Evolutionary conservation across 2,113 vertebrate species (phyloP).

Genomic region (Oryzias celebensis): DNA sequence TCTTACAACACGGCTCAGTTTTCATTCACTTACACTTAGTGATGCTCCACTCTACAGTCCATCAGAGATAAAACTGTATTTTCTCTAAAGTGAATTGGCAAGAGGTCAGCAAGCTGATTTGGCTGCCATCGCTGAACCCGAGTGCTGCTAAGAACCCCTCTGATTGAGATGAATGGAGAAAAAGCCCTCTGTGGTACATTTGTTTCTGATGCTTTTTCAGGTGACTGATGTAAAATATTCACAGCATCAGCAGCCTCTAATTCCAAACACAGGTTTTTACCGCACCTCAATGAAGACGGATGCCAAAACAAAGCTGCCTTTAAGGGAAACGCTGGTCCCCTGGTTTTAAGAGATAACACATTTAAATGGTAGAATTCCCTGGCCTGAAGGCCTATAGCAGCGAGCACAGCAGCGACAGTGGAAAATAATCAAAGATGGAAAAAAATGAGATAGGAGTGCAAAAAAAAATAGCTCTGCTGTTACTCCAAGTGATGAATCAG

Average conservation of each 20-base stretch:
- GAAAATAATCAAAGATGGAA: conserved; percentile 52
- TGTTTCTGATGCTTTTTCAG: conserved; percentile 66
- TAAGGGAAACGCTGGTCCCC: conserved; percentile 28
- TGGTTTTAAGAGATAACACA: conserved; percentile 54
- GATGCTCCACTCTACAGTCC: conserved; percentile 34
- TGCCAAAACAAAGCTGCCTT: conserved; percentile 57
- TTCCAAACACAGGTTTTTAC: conserved; percentile 56
- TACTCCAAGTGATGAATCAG: conserved; percentile 65
- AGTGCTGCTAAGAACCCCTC: conserved; percentile 62
- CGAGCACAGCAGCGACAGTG: conserved; percentile 24
- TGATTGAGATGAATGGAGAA: conserved; percentile 69
- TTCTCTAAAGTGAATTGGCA: conserved; percentile 66
- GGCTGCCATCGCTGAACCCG: conserved; percentile 52
- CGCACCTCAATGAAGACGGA: conserved; percentile 55
- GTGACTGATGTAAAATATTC: conserved; percentile 75
- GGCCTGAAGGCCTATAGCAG: conserved; percentile 27
- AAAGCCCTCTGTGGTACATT: conserved; percentile 56
- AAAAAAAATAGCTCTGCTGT: conserved; percentile 41
- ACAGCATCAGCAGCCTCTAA: conserved; percentile 65
- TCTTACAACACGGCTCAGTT: conserved; percentile 32
- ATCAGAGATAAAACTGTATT: conserved; percentile 57
- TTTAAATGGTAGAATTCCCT: conserved; percentile 40
- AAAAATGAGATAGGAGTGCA: conserved; percentile 29
- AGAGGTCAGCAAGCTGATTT: conserved; percentile 48
- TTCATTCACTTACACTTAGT: conserved; percentile 43